Conservation (phyloP, 2,113 vertebrate genomes). For the Lucifuga dentata region DNA sequence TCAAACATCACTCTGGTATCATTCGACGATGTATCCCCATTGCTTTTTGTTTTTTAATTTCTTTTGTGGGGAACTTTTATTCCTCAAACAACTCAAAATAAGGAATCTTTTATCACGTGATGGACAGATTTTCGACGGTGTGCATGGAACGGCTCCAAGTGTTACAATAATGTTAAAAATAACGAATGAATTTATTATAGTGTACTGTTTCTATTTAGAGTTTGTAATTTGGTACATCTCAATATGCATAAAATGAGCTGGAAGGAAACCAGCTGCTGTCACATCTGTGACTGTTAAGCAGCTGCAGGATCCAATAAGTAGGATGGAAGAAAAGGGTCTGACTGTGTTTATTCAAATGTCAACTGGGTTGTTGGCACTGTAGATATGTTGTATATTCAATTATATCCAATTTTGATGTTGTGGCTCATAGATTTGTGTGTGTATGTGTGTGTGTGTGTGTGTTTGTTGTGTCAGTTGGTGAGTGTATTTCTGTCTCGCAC, state of each 20-base stretch:
- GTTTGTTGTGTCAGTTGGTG: not conserved
- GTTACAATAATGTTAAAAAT: too few relatives aligned
- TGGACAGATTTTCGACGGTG: not conserved
- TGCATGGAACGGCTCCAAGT: too few relatives aligned
- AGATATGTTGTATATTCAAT: not conserved
- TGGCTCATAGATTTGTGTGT: conserved; percentile 6
- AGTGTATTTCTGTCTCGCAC: not conserved
- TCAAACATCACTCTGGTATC: too few relatives aligned
- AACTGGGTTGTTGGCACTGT: conserved; percentile 33
- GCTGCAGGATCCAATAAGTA: conserved; percentile 68
- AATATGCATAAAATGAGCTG: conserved; percentile 39
- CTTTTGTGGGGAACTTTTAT: too few relatives aligned
- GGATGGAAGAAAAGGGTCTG: conserved; percentile 46
- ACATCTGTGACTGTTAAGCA: conserved; percentile 69
- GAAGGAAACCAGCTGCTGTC: conserved; percentile 69
- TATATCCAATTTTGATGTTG: conserved; percentile 2
- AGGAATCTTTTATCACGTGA: too few relatives aligned
- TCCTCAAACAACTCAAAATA: too few relatives aligned
- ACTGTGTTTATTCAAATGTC: conserved; percentile 65
- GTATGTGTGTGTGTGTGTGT: conserved; percentile 1
- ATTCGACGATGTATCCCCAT: too few relatives aligned
- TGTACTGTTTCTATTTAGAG: conserved; percentile 31
- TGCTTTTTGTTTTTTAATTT: too few relatives aligned
- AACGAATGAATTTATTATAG: conserved; percentile 42
- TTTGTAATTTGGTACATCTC: conserved; percentile 44